A percentile compares a stretch with the other conserved stretches of the same genome.
Conservation (phyloP, 2,888 invertebrate genomes). For the Pedicia rivosa region DNA sequence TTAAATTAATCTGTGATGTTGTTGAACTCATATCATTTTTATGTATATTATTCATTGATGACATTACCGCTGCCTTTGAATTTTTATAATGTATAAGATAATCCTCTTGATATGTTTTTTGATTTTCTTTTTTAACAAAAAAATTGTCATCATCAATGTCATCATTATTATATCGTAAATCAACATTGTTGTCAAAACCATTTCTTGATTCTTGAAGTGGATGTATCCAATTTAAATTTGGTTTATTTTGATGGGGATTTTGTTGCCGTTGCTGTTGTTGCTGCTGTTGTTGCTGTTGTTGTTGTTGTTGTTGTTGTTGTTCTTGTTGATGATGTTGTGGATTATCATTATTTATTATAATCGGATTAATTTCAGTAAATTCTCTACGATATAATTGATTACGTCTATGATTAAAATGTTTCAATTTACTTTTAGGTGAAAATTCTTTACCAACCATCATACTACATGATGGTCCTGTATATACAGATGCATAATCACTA, state of each 20-base stretch:
- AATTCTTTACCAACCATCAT: not conserved
- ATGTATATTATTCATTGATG: not conserved
- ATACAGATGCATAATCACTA: slow-evolving; percentile 30
- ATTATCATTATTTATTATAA: too few species aligned
- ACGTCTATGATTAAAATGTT: slow-evolving; percentile 1
- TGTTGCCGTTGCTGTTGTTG: slow-evolving; percentile 9
- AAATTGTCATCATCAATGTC: not conserved
- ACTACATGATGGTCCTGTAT: slow-evolving; percentile 21
- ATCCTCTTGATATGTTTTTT: slow-evolving; percentile 8
- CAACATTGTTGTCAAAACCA: too few species aligned
- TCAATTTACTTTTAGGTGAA: slow-evolving; percentile 1
- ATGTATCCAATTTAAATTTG: too few species aligned
- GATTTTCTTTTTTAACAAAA: slow-evolving; percentile 5
- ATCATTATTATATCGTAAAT: too few species aligned
- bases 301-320: slow-evolving; percentile 12
- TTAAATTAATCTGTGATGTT: not conserved
- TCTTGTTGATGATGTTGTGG: slow-evolving; percentile 3
- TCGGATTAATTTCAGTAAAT: too few species aligned
- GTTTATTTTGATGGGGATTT: too few species aligned
- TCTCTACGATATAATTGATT: too few species aligned
- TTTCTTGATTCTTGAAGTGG: too few species aligned
- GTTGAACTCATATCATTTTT: too few species aligned
- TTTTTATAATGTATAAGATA: slow-evolving; percentile 9
- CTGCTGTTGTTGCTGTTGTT: slow-evolving; percentile 10
- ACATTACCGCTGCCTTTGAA: not conserved